A percentile compares a stretch with the other conserved stretches of the same genome.
These are phyloP conservation scores for Syndactyla subalaris DNA, from an alignment of 2,797 vertebrate species.

Conservation along the genomic window DNA sequence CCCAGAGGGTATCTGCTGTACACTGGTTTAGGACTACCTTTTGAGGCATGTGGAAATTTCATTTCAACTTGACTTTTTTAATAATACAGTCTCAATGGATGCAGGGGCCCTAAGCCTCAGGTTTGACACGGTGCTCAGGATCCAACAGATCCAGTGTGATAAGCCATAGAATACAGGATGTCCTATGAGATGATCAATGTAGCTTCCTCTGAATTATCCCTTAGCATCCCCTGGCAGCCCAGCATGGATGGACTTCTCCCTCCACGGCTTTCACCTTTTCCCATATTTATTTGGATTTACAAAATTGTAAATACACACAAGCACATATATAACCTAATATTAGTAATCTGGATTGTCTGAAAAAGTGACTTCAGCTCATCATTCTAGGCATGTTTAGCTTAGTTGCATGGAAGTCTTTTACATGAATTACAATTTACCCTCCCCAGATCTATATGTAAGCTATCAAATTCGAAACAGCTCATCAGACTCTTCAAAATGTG, in stretches of 20 bases:
- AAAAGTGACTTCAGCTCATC: background rate
- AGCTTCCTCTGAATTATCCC: background rate
- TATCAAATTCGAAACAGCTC: slow-evolving; percentile 15
- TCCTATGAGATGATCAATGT: background rate
- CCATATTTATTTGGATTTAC: background rate
- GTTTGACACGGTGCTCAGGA: background rate
- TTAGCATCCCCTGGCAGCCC: background rate
- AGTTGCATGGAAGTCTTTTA: background rate
- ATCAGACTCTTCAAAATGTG: slow-evolving; percentile 6
- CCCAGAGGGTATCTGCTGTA: background rate
- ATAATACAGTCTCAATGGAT: background rate
- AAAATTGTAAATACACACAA: background rate
- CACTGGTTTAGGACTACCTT: background rate
- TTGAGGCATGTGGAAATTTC: background rate
- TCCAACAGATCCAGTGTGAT: background rate
- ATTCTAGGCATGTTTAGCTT: background rate
- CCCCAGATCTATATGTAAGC: background rate
- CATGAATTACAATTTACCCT: background rate
- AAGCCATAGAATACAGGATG: background rate
- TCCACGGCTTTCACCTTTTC: background rate
- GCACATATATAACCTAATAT: background rate
- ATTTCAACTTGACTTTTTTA: background rate
- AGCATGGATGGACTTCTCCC: background rate
- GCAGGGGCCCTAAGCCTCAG: background rate
- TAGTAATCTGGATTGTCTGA: background rate